Base-by-base conservation (phyloP, 2,113 vertebrate genomes). In the Daubentonia madagascariensis region DNA sequence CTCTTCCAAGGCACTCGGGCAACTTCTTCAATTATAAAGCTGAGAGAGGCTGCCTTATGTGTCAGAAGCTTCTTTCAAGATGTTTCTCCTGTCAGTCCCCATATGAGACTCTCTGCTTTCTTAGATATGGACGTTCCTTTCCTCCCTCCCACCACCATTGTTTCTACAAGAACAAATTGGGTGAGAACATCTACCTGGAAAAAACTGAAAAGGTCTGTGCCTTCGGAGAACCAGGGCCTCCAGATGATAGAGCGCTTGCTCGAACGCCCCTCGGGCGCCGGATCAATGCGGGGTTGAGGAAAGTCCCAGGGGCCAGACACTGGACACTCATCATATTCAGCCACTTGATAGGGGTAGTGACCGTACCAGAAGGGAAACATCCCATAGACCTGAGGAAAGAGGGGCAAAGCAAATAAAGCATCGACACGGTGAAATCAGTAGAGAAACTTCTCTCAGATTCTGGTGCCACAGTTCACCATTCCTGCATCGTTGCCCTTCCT, bases 281-380 rank as follows among this genome's bases (percentile, higher is more conserved):
- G 57, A 6, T 28, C 16, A 14, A 35, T 1, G n/a, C 81, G 43
- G 23, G 85, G 75, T 0, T 8, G 86, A 0, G 83, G n/a, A 20
- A 85, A 6, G 45, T 61, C 79, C 92, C 59, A 40, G 0, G 12
- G 25, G n/a, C 52, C 40, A 37, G 16, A 32, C n/a, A 3, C 61
- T 13, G 94, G 87, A 48, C 97, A 97, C 40, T 83, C 86, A 6
- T 96, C 89, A 30, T 96, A 85, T 54, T 98, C 97, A 25, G 78
- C 92, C 45, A 97, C 97, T 61, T 93, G 78, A 68, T 91, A 63
- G 10, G 96, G 94, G 30, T 97, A 98, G 40, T 35, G 0, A 22
- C n/a, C 52, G 16, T 97, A 85, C 89, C 78, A 89, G 35, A 20
- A 93, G 6, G 94, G 87, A 70, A 98, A 97, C 96, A 97, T 93